These are phyloP conservation scores for Aleiodes leptofemur DNA, from an alignment of 2,888 invertebrate species.

Conservation along the genomic window DNA sequence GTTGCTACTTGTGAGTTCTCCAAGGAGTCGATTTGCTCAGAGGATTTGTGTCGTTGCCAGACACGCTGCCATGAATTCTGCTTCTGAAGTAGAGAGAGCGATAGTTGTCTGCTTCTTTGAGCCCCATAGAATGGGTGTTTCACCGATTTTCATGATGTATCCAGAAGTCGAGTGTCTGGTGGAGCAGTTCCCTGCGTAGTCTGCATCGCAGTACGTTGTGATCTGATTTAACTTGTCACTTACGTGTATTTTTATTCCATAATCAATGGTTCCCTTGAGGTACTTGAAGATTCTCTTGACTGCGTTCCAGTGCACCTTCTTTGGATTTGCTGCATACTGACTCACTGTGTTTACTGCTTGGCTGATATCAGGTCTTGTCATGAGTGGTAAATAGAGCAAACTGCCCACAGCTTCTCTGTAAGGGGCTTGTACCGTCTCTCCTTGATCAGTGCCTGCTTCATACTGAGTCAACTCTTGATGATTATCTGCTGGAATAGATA, in stretches of 20 bases:
- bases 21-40: slow-evolving; percentile 45
- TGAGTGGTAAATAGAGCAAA: slow-evolving; percentile 45
- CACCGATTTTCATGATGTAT: slow-evolving; percentile 45
- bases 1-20: slow-evolving; percentile 21
- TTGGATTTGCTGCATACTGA: slow-evolving; percentile 37
- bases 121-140: slow-evolving; percentile 49
- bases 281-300: slow-evolving; percentile 52
- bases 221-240: slow-evolving; percentile 6
- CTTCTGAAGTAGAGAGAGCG: slow-evolving; percentile 51
- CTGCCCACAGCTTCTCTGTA: slow-evolving; percentile 54
- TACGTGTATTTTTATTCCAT: slow-evolving; percentile 38
- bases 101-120: slow-evolving; percentile 48
- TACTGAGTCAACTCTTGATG: slow-evolving; percentile 47
- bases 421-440: slow-evolving; percentile 18
- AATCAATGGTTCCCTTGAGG: slow-evolving; percentile 42
- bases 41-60: slow-evolving; percentile 44
- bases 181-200: slow-evolving; percentile 48
- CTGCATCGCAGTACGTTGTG: slow-evolving; percentile 49
- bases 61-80: slow-evolving; percentile 50
- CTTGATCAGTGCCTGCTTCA: background rate
- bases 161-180: slow-evolving; percentile 54
- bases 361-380: slow-evolving; percentile 51
- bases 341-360: slow-evolving; percentile 47
- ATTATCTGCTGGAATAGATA: slow-evolving; percentile 47
- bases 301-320: slow-evolving; percentile 50